These are phyloP conservation scores for Hippocampus zosterae DNA, from an alignment of 2,113 vertebrate genomes.

Conservation along the genomic window DNA sequence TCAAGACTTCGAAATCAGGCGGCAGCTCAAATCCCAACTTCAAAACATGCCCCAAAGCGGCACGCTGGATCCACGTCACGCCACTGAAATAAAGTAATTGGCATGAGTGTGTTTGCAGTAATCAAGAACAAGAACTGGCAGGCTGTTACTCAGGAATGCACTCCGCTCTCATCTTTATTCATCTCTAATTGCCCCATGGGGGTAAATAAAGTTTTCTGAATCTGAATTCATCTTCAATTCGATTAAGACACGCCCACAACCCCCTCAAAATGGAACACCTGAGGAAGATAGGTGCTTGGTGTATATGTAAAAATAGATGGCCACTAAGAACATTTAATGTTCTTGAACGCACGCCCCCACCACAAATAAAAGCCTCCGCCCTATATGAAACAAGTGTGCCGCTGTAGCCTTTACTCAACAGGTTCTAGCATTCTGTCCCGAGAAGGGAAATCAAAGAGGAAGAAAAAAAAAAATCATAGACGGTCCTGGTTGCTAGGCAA, in stretches of 20 bases:
- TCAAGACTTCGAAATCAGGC: not conserved
- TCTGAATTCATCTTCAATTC: slow-evolving; percentile 6
- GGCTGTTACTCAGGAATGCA: slow-evolving; percentile 64
- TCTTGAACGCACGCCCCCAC: not conserved
- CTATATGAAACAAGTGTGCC: not conserved
- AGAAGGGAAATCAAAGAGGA: slow-evolving; percentile 51
- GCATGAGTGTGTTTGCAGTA: slow-evolving; percentile 63
- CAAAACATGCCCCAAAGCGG: slow-evolving; percentile 37
- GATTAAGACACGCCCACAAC: slow-evolving; percentile 2
- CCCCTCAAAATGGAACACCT: slow-evolving; percentile 18
- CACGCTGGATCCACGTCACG: slow-evolving; percentile 30
- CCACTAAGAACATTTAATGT: not conserved
- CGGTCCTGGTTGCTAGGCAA: slow-evolving; percentile 65
- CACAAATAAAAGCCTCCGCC: not conserved
- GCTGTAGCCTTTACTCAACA: not conserved
- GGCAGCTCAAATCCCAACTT: slow-evolving; percentile 20
- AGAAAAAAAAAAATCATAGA: slow-evolving; percentile 45
- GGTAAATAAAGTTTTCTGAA: no score
- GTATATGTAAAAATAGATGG: slow-evolving; percentile 1
- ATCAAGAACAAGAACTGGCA: slow-evolving; percentile 54
- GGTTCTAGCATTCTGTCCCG: slow-evolving; percentile 16
- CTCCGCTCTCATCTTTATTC: slow-evolving; percentile 37
- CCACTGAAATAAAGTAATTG: slow-evolving; percentile 49
- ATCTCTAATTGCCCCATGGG: not conserved
- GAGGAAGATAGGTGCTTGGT: slow-evolving; percentile 28